Evolutionary conservation across 2,113 vertebrate genomes (phyloP).

Genomic region (Catharus fuscescens): DNA sequence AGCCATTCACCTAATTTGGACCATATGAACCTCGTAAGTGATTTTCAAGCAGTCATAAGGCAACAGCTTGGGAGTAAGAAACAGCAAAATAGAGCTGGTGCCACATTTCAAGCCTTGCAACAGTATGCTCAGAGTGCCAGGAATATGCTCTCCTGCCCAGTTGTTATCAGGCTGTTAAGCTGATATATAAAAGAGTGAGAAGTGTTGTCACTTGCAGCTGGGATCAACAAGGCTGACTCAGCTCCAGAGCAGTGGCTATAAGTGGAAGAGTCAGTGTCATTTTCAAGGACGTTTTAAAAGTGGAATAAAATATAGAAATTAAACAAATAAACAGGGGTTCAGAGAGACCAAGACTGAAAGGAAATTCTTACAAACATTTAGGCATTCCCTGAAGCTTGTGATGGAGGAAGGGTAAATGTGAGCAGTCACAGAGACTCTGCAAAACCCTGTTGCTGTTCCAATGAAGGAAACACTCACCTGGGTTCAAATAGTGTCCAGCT

Average conservation of each 20-base stretch:
- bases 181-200: slow-evolving; percentile 59
- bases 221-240: slow-evolving; percentile 33
- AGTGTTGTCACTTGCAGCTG: slow-evolving; percentile 51
- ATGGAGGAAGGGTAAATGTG: background rate
- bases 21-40: background rate
- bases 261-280: background rate
- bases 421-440: fast-evolving
- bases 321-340: background rate
- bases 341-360: background rate
- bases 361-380: background rate
- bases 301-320: background rate
- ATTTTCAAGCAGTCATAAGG: background rate
- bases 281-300: background rate
- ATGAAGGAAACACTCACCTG: background rate
- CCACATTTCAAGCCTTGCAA: background rate
- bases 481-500: background rate
- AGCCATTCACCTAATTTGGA: background rate
- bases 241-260: background rate
- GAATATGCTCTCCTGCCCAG: slow-evolving; percentile 26
- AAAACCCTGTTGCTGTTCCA: background rate
- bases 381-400: background rate
- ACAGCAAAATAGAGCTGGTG: background rate
- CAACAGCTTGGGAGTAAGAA: background rate
- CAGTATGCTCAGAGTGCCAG: background rate
- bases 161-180: slow-evolving; percentile 53